Conservation (phyloP, 2,888 invertebrate genomes). For the Drosophila macrothrix region DNA sequence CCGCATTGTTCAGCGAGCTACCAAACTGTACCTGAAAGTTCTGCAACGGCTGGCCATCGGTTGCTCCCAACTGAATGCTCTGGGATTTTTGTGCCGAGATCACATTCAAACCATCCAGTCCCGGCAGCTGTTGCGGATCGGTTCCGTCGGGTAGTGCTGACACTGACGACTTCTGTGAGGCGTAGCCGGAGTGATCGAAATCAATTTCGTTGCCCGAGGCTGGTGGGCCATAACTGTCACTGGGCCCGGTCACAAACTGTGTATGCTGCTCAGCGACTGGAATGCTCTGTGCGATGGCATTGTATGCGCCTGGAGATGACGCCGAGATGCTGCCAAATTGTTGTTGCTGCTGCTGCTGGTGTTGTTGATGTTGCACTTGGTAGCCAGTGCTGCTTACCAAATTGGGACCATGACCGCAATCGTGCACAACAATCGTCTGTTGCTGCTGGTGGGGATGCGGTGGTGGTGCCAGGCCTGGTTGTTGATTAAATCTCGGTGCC, state of each 20-base stretch:
- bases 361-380: slow-evolving; percentile 59
- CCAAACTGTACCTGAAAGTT: slow-evolving; percentile 92
- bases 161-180: slow-evolving; percentile 80
- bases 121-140: slow-evolving; percentile 77
- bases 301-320: slow-evolving; percentile 62
- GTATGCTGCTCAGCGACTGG: slow-evolving; percentile 81
- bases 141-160: slow-evolving; percentile 75
- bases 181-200: slow-evolving; percentile 79
- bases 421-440: slow-evolving; percentile 70
- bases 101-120: slow-evolving; percentile 81
- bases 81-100: slow-evolving; percentile 84
- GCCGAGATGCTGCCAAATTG: slow-evolving; percentile 56
- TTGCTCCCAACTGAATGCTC: slow-evolving; percentile 81
- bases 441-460: slow-evolving; percentile 65
- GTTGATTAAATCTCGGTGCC: slow-evolving; percentile 75
- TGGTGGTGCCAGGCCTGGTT: slow-evolving; percentile 65
- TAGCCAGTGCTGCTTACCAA: slow-evolving; percentile 75
- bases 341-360: slow-evolving; percentile 31
- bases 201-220: slow-evolving; percentile 79
- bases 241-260: slow-evolving; percentile 69
- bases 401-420: slow-evolving; percentile 84
- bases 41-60: slow-evolving; percentile 86
- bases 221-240: slow-evolving; percentile 77
- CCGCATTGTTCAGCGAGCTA: slow-evolving; percentile 78
- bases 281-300: slow-evolving; percentile 79